Evolutionary conservation across 2,888 invertebrate genomes (phyloP).

Genomic region (Escarpia spicata): DNA sequence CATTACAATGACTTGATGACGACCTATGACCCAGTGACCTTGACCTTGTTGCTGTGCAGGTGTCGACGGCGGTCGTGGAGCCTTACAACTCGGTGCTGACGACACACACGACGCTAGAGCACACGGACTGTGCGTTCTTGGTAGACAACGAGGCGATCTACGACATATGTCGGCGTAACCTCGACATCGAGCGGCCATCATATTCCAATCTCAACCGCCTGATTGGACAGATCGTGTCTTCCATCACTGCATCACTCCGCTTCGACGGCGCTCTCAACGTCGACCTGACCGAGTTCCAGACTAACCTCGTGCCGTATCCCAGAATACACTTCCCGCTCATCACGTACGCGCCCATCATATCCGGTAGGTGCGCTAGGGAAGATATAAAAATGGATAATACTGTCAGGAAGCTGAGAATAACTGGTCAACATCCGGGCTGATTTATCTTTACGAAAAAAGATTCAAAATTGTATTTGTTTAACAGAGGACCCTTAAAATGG

Average conservation of each 20-base stretch:
- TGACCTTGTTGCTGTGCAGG: slow-evolving; percentile 14
- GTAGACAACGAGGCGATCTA: slow-evolving; percentile 77
- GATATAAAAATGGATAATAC: background rate
- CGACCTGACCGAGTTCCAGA: slow-evolving; percentile 41
- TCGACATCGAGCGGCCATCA: slow-evolving; percentile 83
- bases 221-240: slow-evolving; percentile 40
- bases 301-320: slow-evolving; percentile 41
- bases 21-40: background rate
- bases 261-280: slow-evolving; percentile 38
- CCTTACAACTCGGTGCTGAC: slow-evolving; percentile 95
- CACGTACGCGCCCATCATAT: slow-evolving; percentile 72
- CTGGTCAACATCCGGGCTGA: background rate
- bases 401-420: background rate
- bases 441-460: background rate
- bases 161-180: slow-evolving; percentile 85
- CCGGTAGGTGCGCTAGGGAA: slow-evolving; percentile 30
- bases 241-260: slow-evolving; percentile 39
- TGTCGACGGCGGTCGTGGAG: slow-evolving; percentile 69
- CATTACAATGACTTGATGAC: background rate
- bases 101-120: slow-evolving; percentile 90
- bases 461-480: no score
- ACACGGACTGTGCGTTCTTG: slow-evolving; percentile 96
- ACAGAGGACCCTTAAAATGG: no score
- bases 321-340: slow-evolving; percentile 85
- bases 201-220: slow-evolving; percentile 65